Evolutionary conservation across 2,888 invertebrate species (phyloP), one percentile per base, ranked within the genome.

Genomic region (Hydroisotoma schaefferi): DNA sequence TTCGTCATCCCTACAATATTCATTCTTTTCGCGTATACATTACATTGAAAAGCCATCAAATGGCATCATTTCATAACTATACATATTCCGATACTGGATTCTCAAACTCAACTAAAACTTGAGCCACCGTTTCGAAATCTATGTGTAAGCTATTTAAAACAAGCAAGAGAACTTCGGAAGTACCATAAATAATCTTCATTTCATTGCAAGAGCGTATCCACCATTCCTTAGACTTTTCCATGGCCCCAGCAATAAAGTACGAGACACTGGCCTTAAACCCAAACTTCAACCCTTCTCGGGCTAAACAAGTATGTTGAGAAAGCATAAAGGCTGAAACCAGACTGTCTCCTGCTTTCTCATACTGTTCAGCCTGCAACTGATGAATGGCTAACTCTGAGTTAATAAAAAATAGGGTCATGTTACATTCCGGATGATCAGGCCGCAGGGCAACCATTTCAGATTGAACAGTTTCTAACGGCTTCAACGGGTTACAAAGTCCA

Each of bases 371-470:
- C 20, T 27, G 12, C 8, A 22, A 15, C 6, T 4, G 4, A n/a
- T 37, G 18, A 20, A 20, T 8, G 15, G 20, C 51, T n/a, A 52
- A 20, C 12, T 52, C 5, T 23, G 37, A 23, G 22, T 29, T 28
- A 18, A 52, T 20, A 20, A 18, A 52, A 52, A 52, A 29, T 4
- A 52, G n/a, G 4, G 51, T 15, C 29, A 52, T 37, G 25, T 52
- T 52, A 12, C 29, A 23, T 5, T 29, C 51, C 4, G 51, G 29
- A 33, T 37, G 3, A 10, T 52, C 18, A 3, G 51, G 33, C 6
- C 29, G 20, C 8, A 52, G 22, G 15, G 33, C 51, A 22, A 37
- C 51, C 18, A 52, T 18, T 52, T 52, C 8, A 33, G 29, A 28
- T 37, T 37, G 15, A 28, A 52, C 37, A 3, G 15, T n/a, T 33